These are phyloP conservation scores for Drosophila punjabiensis DNA, from an alignment of 1,140 invertebrate genomes.

Conservation along the genomic window DNA sequence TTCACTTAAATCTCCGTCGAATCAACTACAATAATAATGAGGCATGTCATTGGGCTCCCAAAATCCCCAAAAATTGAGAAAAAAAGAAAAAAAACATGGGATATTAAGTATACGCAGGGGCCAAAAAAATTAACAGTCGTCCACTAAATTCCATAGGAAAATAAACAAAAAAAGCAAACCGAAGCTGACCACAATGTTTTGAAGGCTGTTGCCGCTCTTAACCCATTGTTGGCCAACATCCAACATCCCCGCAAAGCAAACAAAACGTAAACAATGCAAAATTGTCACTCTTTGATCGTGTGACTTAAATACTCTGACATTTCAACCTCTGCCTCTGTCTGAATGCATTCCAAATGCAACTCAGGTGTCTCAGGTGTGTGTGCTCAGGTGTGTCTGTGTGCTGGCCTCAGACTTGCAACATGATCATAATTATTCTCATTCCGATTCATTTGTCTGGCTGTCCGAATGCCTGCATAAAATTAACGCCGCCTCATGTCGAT, in stretches of 20 bases:
- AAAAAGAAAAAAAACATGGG: conserved; percentile 1
- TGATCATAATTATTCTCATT: conserved; percentile 56
- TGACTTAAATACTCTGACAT: conserved; percentile 63
- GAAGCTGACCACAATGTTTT: conserved; percentile 46
- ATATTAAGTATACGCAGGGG: conserved; percentile 24
- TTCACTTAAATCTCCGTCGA: conserved; percentile 20
- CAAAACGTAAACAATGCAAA: conserved; percentile 47
- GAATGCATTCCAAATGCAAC: conserved; percentile 39
- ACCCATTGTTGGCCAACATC: conserved; percentile 69
- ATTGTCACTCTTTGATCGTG: conserved; percentile 46
- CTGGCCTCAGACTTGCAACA: conserved; percentile 12
- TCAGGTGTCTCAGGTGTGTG: conserved; percentile 29
- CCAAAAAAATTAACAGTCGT: conserved; percentile 70
- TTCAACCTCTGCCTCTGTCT: conserved; percentile 49
- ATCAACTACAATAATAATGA: conserved; percentile 34
- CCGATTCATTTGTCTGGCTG: conserved; percentile 67
- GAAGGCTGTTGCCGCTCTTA: conserved; percentile 64
- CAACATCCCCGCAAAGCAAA: conserved; percentile 48
- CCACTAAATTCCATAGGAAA: conserved; percentile 69
- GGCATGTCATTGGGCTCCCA: conserved; percentile 53
- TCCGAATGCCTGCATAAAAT: conserved; percentile 71
- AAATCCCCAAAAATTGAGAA: conserved; percentile 34
- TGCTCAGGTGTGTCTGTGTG: neutral
- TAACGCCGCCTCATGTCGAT: conserved; percentile 36
- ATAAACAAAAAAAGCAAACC: conserved; percentile 21